These are phyloP conservation scores for Magallana nippona DNA, from an alignment of 2,888 invertebrate genomes.

Conservation along the genomic window DNA sequence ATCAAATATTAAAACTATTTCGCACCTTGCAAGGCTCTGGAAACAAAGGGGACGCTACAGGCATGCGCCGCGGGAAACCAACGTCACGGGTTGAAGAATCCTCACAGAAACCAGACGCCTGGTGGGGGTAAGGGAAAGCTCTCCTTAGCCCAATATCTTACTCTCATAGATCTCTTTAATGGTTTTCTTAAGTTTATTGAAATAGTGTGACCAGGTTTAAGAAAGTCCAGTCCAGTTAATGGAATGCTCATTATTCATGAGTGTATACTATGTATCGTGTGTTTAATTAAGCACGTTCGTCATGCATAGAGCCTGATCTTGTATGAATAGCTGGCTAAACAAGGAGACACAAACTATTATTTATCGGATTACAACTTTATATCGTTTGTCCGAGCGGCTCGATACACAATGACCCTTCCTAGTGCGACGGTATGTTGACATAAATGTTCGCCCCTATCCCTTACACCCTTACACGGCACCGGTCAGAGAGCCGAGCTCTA, in stretches of 20 bases:
- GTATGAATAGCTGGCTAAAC: constrained; percentile 26
- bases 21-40: constrained; percentile 8
- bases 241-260: background rate
- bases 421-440: background rate
- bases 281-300: background rate
- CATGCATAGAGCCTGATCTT: background rate
- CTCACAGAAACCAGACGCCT: background rate
- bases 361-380: constrained; percentile 21
- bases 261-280: background rate
- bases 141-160: background rate
- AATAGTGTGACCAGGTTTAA: background rate
- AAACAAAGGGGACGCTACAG: background rate
- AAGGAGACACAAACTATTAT: background rate
- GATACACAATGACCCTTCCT: background rate
- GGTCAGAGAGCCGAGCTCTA: background rate
- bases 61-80: constrained; percentile 16
- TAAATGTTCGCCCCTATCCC: background rate
- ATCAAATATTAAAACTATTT: constrained; percentile 30
- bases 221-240: background rate
- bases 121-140: background rate
- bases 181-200: too few species aligned
- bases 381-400: constrained; percentile 11
- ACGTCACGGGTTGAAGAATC: background rate
- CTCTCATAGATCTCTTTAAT: background rate
- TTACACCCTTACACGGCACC: background rate